Conservation (phyloP, 2,797 vertebrate species). For the Micrastur ruficollis region DNA sequence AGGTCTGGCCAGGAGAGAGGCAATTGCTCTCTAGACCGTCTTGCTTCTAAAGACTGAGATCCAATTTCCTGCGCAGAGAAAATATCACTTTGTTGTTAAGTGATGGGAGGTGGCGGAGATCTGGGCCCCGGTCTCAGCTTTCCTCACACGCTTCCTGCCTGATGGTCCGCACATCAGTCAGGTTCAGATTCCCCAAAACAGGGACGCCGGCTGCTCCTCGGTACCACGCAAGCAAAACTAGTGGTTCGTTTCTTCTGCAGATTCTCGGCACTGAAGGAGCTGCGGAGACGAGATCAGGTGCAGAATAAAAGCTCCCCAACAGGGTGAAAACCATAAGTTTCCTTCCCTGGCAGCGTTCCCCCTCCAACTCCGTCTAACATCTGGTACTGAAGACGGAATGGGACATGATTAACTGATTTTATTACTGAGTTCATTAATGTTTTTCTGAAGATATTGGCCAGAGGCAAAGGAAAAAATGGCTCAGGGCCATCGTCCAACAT, state of each 20-base stretch:
- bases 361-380: not conserved
- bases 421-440: not conserved
- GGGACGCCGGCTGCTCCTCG: not conserved
- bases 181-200: not conserved
- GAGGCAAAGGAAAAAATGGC: not conserved
- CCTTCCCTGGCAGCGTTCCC: not conserved
- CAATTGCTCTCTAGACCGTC: not conserved
- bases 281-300: not conserved
- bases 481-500: not conserved
- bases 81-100: not conserved
- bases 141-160: not conserved
- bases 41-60: not conserved
- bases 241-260: accelerated
- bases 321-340: accelerated
- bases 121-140: not conserved
- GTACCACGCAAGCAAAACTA: not conserved
- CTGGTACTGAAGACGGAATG: not conserved
- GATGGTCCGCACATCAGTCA: not conserved
- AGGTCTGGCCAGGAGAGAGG: not conserved
- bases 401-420: not conserved
- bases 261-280: not conserved
- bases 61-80: not conserved
- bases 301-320: not conserved
- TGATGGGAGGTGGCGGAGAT: not conserved
- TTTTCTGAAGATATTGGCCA: not conserved